Base-by-base conservation (phyloP, 2,797 vertebrate genomes). In the Pelobates cultripes region DNA sequence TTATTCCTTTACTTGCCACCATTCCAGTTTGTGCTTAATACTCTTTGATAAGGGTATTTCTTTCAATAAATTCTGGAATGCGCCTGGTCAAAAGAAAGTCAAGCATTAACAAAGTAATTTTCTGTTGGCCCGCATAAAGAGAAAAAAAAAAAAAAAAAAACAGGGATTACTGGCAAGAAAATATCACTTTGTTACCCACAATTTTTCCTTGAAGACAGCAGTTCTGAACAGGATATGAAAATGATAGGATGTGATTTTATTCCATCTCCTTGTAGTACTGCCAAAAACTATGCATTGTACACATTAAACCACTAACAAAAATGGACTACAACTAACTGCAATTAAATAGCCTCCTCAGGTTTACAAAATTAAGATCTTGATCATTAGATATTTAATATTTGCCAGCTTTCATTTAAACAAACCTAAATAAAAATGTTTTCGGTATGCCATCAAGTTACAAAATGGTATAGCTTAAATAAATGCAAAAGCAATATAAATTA, bases 61-160 rank as follows among this genome's bases (percentile, higher is more conserved):
- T 77, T 64, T 75, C 76, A 75, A 79, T 84, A 79, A 78, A 84
- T 43, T 66, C 70, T 84, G 82, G 77, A 84, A 84, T 84, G 82
- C 44, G 43, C 55, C 67, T 63, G 76, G 81, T 83, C 81, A 78
- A 78, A 78, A 78, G 67, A 28, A 28, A 78, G 42, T 44, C 61
- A 55, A 71, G 40, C 45, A 61, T 70, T 42, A 64, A 76, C 76
- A 43, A 83, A 83, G 71, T 79, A 43, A 84, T 79, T 84, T 84
- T 79, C 72, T 79, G 55, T 79, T 84, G 82, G 82, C 77, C 53
- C 28, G 55, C 10, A 44, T 75, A 70, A 75, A 43, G 74, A 75
- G 78, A 3, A 10, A 17, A 7, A 64, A 64, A 64, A 14, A 57
- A 57, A 57, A 57, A 3, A 4, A 10, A 51, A 51, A 28, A 51